Percentiles rank a stretch among this genome's conserved stretches.
Evolutionary conservation across 2,888 invertebrate genomes (phyloP).

Genomic region (Drosophila formosana): DNA sequence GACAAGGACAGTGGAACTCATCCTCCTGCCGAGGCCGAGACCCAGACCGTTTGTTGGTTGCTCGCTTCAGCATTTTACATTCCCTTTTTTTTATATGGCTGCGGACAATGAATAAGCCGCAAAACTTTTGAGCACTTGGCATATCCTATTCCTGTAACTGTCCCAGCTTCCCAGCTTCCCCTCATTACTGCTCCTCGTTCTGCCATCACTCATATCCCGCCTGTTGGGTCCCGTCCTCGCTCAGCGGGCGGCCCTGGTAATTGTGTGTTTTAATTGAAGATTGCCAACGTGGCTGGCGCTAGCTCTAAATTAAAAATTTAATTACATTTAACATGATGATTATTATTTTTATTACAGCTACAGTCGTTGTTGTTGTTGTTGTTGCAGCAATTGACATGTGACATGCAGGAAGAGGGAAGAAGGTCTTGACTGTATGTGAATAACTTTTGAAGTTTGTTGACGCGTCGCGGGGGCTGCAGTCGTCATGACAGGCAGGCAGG

Average conservation of each 20-base stretch:
- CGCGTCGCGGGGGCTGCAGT: conserved; percentile 39
- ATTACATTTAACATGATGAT: conserved; percentile 78
- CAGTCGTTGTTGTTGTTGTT: conserved; percentile 22
- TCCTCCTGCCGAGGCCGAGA: conserved; percentile 1
- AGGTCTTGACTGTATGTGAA: conserved; percentile 54
- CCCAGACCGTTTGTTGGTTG: conserved; percentile 33
- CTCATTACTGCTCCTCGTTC: neutral
- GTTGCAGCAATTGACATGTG: conserved; percentile 36
- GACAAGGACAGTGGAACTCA: conserved; percentile 24
- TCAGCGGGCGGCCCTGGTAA: conserved; percentile 67
- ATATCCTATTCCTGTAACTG: conserved; percentile 73
- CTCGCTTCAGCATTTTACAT: conserved; percentile 26
- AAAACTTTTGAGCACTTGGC: conserved; percentile 76
- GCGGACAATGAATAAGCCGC: conserved; percentile 79
- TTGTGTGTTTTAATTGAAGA: conserved; percentile 78
- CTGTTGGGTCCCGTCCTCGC: conserved; percentile 15
- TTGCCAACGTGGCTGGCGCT: conserved; percentile 63
- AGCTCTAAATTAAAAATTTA: conserved; percentile 77
- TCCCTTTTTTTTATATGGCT: conserved; percentile 61
- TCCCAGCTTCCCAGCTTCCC: neutral
- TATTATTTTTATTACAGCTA: conserved; percentile 47
- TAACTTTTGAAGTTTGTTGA: conserved; percentile 75
- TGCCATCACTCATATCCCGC: neutral
- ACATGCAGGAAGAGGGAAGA: neutral
- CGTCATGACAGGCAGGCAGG: neutral